These are phyloP conservation scores for Enteromius trimaculatus DNA, from an alignment of 2,797 vertebrate genomes.

Conservation along the genomic window DNA sequence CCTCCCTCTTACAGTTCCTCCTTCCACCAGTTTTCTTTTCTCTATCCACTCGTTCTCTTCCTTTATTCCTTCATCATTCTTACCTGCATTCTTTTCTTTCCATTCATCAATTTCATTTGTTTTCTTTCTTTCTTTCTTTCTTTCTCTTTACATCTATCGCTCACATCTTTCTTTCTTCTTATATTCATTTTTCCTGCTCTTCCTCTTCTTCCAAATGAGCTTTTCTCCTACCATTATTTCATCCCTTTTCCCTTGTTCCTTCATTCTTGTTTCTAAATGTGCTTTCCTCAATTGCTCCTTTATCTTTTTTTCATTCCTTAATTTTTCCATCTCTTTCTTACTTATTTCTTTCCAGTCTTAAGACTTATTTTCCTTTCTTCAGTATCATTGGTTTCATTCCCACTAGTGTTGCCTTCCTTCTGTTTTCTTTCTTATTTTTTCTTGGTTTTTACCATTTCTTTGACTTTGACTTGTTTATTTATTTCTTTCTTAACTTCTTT, in stretches of 20 bases:
- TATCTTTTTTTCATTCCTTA: neutral
- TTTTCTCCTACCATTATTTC: neutral
- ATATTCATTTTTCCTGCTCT: neutral
- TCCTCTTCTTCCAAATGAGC: neutral
- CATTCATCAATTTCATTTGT: neutral
- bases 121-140: neutral
- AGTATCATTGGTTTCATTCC: neutral
- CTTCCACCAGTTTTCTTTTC: neutral
- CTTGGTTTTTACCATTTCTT: neutral
- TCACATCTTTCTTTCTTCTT: neutral
- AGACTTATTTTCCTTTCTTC: neutral
- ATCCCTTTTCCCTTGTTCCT: neutral
- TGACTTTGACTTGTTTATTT: neutral
- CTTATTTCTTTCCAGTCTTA: neutral
- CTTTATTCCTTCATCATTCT: neutral
- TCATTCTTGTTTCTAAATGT: neutral
- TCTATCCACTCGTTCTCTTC: neutral
- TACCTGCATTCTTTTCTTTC: neutral
- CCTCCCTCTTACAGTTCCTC: neutral
- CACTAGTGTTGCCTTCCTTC: neutral
- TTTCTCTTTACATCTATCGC: neutral
- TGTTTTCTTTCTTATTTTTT: neutral
- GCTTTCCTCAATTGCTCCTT: neutral
- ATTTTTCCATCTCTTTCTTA: neutral
- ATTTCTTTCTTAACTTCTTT: neutral